Conservation (phyloP, 2,888 invertebrate genomes). For the Heterodera filipjevi region DNA sequence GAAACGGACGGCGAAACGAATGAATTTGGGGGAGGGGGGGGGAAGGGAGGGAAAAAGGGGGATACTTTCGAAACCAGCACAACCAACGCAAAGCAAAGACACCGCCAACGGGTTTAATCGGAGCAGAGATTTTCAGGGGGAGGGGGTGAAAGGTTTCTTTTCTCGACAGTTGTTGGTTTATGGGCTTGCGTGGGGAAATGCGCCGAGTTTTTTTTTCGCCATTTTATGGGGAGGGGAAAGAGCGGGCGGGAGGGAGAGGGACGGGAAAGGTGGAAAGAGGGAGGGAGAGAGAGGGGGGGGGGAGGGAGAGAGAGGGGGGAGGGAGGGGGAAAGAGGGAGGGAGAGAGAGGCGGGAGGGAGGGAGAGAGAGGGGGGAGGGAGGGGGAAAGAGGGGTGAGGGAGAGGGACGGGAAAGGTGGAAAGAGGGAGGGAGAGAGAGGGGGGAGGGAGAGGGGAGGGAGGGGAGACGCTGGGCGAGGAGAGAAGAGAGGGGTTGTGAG, state of each 20-base stretch:
- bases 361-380: no score
- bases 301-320: no score
- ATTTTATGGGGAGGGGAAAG: background rate
- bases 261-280: no score
- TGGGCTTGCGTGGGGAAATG: background rate
- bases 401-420: background rate
- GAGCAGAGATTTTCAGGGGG: background rate
- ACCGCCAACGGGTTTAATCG: conserved; percentile 5
- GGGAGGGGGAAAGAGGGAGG: background rate
- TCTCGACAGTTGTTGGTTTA: background rate
- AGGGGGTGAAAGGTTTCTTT: background rate
- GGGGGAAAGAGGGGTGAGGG: background rate
- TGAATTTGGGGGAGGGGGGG: background rate
- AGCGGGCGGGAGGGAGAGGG: no score
- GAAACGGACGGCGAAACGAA: conserved; percentile 12
- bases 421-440: no score
- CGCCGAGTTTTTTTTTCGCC: background rate
- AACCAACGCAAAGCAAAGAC: background rate
- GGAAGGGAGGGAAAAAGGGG: background rate
- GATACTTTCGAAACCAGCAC: background rate
- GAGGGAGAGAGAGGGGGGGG: no score
- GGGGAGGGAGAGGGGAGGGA: no score
- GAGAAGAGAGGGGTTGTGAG: no score
- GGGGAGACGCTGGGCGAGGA: no score
- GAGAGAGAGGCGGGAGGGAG: no score